phyloP scores from a whole-genome alignment of 1,140 invertebrate species.

The Cotesia vestalis region DNA sequence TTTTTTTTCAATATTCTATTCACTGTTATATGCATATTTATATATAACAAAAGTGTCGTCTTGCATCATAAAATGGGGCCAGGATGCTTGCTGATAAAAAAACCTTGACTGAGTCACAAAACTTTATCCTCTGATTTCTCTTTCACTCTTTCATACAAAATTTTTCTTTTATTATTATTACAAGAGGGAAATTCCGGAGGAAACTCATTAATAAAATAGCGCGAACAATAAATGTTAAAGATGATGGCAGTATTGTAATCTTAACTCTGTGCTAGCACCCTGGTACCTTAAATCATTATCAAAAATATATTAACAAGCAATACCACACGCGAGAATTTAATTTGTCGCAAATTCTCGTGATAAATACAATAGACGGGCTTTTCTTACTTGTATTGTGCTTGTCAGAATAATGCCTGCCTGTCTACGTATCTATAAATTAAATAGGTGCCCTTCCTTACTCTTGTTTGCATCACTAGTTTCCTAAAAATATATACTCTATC shows the following conservation, averaged over 20 bases:
- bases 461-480: conserved; percentile 21
- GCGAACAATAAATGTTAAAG: no score
- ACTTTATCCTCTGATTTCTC: neutral
- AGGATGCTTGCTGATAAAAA: conserved; percentile 27
- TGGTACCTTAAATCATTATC: neutral
- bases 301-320: neutral
- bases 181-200: neutral
- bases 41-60: conserved; percentile 26
- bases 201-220: neutral
- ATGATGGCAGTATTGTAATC: neutral
- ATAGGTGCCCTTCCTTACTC: conserved; percentile 4
- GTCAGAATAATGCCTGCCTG: conserved; percentile 27
- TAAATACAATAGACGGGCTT: conserved; percentile 23
- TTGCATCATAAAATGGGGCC: conserved; percentile 24
- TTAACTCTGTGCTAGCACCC: neutral
- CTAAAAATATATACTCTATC: neutral
- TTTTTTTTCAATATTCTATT: conserved; percentile 9
- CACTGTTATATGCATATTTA: conserved; percentile 18
- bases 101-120: neutral
- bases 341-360: neutral
- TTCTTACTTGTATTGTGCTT: conserved; percentile 27
- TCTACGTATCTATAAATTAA: conserved; percentile 20
- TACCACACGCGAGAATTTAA: neutral
- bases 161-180: neutral
- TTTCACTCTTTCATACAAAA: neutral